Evolutionary conservation across 2,797 vertebrate genomes (phyloP).

Genomic region (Takifugu rubripes): DNA sequence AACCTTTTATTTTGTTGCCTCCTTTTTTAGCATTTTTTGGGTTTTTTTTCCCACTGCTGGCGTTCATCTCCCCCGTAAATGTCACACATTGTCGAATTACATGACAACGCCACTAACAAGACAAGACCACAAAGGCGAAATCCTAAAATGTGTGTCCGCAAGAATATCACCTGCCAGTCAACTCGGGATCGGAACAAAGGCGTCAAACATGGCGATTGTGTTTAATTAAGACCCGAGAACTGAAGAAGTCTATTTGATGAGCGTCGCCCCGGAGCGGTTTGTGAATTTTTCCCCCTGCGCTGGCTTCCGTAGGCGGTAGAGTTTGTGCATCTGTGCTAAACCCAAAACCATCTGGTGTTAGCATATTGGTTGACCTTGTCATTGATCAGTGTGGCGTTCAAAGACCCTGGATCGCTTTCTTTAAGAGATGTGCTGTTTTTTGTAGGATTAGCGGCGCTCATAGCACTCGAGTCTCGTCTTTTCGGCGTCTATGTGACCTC

Average conservation of each 20-base stretch:
- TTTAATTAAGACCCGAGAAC: too few species aligned
- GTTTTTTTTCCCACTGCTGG: background rate
- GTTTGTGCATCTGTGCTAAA: conserved; percentile 40
- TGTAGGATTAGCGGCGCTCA: conserved; percentile 48
- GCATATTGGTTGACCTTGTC: conserved; percentile 58
- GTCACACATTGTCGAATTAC: conserved; percentile 12
- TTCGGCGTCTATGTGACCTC: conserved; percentile 57
- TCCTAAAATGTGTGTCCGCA: conserved; percentile 29
- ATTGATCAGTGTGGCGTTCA: conserved; percentile 52
- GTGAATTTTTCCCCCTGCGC: background rate
- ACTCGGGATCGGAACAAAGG: background rate
- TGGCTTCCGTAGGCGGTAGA: conserved; percentile 18
- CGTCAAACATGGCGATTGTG: too few species aligned
- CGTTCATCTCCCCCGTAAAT: conserved; percentile 21
- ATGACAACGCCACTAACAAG: conserved; percentile 26
- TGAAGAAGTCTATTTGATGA: too few species aligned
- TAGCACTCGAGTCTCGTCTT: conserved; percentile 36
- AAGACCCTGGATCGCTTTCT: conserved; percentile 60
- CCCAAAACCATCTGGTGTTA: conserved; percentile 38
- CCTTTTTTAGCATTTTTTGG: background rate
- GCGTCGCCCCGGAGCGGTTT: too few species aligned
- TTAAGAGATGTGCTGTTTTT: conserved; percentile 35
- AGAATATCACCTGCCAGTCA: conserved; percentile 21
- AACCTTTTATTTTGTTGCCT: too few species aligned
- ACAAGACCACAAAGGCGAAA: conserved; percentile 29